phyloP scores from a whole-genome alignment of 2,888 invertebrate species.

The Erynnis tages region DNA sequence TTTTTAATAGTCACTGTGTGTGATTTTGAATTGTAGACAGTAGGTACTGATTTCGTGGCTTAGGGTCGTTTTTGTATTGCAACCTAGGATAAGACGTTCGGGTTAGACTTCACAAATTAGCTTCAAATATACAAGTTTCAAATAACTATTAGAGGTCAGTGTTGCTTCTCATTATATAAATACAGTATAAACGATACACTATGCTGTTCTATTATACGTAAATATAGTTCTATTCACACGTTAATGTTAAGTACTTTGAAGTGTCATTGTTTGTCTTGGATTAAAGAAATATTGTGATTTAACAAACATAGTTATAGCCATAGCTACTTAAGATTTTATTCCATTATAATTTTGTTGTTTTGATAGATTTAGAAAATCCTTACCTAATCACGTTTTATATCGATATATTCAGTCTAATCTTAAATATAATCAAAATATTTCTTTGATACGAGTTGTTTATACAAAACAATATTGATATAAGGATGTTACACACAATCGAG shows the following conservation, averaged over 20 bases:
- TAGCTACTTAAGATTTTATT: too few relatives aligned
- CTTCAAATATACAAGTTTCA: slow-evolving; percentile 68
- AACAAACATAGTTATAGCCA: too few relatives aligned
- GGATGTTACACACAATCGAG: slow-evolving; percentile 16
- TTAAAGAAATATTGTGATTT: slow-evolving; percentile 26
- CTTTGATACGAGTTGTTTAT: slow-evolving; percentile 41
- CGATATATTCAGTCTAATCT: neutral
- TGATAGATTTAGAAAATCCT: neutral
- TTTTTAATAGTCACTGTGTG: slow-evolving; percentile 15
- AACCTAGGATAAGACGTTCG: slow-evolving; percentile 58
- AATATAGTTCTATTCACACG: slow-evolving; percentile 73
- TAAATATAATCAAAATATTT: slow-evolving; percentile 18
- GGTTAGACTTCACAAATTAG: slow-evolving; percentile 73
- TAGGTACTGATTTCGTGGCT: slow-evolving; percentile 12
- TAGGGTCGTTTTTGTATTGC: slow-evolving; percentile 25
- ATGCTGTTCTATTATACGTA: slow-evolving; percentile 78
- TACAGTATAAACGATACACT: slow-evolving; percentile 59
- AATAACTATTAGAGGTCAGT: slow-evolving; percentile 67
- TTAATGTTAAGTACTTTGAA: slow-evolving; percentile 64
- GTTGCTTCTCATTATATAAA: slow-evolving; percentile 68
- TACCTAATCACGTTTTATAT: neutral
- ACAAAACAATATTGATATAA: slow-evolving; percentile 45
- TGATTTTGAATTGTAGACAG: slow-evolving; percentile 25
- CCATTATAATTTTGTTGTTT: too few relatives aligned
- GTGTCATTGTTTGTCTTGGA: slow-evolving; percentile 48